Percentiles rank a stretch among this genome's conserved stretches.
Conservation (phyloP, 2,113 vertebrate species). For the Varanus salvator region DNA sequence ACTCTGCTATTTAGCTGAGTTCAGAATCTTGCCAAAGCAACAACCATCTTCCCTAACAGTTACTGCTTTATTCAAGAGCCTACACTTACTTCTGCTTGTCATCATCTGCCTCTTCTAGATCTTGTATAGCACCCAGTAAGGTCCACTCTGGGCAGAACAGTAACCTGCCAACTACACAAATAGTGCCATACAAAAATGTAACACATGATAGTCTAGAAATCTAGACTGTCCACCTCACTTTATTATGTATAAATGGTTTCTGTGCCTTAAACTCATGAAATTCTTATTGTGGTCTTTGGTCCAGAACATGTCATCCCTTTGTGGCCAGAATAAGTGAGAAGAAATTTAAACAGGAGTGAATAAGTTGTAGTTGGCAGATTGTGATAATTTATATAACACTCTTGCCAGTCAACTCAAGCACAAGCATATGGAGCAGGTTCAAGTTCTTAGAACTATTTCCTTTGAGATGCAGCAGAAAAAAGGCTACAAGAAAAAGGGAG, state of each 20-base stretch:
- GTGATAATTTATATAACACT: neutral
- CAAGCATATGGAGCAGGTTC: neutral
- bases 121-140: neutral
- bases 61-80: neutral
- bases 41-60: neutral
- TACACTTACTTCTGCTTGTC: neutral
- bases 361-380: neutral
- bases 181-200: neutral
- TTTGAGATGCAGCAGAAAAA: constrained; percentile 38
- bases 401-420: neutral
- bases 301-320: neutral
- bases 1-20: neutral
- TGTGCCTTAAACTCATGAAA: neutral
- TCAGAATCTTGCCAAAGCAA: neutral
- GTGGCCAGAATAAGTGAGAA: neutral
- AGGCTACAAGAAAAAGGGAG: constrained; percentile 14
- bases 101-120: neutral
- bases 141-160: neutral
- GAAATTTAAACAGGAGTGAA: neutral
- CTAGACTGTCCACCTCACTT: neutral
- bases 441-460: constrained; percentile 32
- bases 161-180: neutral
- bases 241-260: neutral
- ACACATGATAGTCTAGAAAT: neutral
- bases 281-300: constrained; percentile 14